A percentile compares a stretch with the other conserved stretches of the same genome.
Conservation (phyloP, 1,140 invertebrate genomes). For the Drosophila nigrodunni region DNA sequence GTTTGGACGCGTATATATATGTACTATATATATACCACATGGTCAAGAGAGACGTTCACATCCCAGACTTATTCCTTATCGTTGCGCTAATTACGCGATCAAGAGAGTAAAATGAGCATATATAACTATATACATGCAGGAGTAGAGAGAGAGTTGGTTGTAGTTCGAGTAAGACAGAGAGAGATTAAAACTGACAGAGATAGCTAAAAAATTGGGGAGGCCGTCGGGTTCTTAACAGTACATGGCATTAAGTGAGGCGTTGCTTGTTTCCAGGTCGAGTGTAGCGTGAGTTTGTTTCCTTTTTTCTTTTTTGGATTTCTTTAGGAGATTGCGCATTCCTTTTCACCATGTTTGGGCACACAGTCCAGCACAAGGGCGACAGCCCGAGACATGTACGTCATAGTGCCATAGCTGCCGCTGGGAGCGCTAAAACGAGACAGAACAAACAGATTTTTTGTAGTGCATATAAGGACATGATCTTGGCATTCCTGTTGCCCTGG, state of each 20-base stretch:
- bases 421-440: slow-evolving; percentile 89
- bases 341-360: slow-evolving; percentile 90
- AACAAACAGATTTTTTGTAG: too few species aligned
- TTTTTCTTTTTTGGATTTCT: background rate
- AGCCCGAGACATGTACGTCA: slow-evolving; percentile 97
- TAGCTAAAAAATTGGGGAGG: slow-evolving; percentile 23
- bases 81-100: slow-evolving; percentile 47
- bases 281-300: slow-evolving; percentile 10
- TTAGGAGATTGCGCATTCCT: slow-evolving; percentile 92
- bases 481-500: too few species aligned
- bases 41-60: slow-evolving; percentile 1
- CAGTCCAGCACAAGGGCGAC: slow-evolving; percentile 91
- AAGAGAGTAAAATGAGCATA: slow-evolving; percentile 18
- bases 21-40: slow-evolving; percentile 9
- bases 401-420: slow-evolving; percentile 98
- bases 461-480: background rate
- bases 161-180: background rate
- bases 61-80: slow-evolving; percentile 40
- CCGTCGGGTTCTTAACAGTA: slow-evolving; percentile 53
- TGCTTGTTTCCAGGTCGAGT: slow-evolving; percentile 41
- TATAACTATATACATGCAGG: slow-evolving; percentile 26
- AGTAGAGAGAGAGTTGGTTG: slow-evolving; percentile 8
- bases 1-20: background rate
- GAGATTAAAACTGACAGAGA: slow-evolving; percentile 26
- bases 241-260: slow-evolving; percentile 63